Conservation (phyloP, 1,140 invertebrate species). For the Tyrophagus putrescentiae region DNA sequence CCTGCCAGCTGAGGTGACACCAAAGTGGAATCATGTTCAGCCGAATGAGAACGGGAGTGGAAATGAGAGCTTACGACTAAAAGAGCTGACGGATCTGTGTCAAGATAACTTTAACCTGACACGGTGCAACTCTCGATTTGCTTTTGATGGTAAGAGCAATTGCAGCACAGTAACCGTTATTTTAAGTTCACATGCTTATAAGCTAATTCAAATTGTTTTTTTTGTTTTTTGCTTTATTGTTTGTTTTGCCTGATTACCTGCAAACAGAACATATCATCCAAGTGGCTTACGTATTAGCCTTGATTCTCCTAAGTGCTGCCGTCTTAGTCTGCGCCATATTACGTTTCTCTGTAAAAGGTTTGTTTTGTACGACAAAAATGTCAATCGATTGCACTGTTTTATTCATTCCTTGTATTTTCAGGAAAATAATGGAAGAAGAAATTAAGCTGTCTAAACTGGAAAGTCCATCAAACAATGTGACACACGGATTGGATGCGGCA, state of each 20-base stretch:
- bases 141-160: conserved; percentile 10
- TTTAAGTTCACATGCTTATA: neutral
- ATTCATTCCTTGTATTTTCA: too few species aligned
- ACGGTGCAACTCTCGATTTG: neutral
- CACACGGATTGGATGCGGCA: too few species aligned
- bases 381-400: neutral
- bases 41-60: neutral
- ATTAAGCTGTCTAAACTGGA: neutral
- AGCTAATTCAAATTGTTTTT: too few species aligned
- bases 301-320: neutral
- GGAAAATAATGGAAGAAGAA: conserved; percentile 5
- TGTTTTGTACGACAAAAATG: neutral
- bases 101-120: conserved; percentile 11
- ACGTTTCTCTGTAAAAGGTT: neutral
- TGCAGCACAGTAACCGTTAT: neutral
- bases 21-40: neutral
- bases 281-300: neutral
- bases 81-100: neutral
- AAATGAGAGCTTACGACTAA: neutral
- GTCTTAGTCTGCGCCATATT: neutral
- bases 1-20: neutral
- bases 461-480: neutral
- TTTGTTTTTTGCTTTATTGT: too few species aligned
- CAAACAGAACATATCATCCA: conserved; percentile 4
- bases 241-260: too few species aligned